Evolutionary conservation across 2,113 vertebrate genomes (phyloP).

Genomic region (Antigone vipio): DNA sequence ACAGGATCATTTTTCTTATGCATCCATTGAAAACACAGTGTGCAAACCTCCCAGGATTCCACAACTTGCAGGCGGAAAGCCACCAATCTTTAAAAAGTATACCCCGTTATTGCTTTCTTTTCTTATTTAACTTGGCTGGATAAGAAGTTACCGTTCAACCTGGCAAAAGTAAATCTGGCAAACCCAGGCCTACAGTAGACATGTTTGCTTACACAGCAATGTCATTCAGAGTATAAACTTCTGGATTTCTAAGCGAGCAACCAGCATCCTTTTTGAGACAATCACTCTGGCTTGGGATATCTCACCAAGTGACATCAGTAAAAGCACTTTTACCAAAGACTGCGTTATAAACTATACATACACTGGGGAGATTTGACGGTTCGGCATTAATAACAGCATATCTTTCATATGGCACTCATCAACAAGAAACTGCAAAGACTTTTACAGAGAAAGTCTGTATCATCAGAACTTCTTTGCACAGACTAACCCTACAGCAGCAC

Average conservation of each 20-base stretch:
- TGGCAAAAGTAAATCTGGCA: not conserved
- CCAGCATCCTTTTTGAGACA: not conserved
- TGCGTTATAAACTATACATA: rapidly evolving
- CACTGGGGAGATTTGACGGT: not conserved
- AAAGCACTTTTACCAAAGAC: not conserved
- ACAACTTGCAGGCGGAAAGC: not conserved
- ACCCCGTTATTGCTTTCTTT: conserved; percentile 20
- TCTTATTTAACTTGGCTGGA: conserved; percentile 46
- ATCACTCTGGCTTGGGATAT: not conserved
- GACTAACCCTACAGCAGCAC: not conserved
- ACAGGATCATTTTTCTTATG: not conserved
- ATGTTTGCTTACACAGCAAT: not conserved
- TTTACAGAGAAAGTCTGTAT: not conserved
- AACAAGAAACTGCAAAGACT: not conserved
- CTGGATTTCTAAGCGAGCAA: not conserved
- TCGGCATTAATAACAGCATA: not conserved
- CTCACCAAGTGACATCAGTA: not conserved
- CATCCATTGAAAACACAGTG: not conserved
- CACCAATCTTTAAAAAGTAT: not conserved
- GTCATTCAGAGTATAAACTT: not conserved
- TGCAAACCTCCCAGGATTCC: not conserved
- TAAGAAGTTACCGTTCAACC: not conserved
- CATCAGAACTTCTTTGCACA: not conserved
- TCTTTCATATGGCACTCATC: not conserved
- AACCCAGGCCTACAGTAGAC: rapidly evolving